Base-by-base conservation (phyloP, 2,797 vertebrate species). In the Eidolon dupreanum region DNA sequence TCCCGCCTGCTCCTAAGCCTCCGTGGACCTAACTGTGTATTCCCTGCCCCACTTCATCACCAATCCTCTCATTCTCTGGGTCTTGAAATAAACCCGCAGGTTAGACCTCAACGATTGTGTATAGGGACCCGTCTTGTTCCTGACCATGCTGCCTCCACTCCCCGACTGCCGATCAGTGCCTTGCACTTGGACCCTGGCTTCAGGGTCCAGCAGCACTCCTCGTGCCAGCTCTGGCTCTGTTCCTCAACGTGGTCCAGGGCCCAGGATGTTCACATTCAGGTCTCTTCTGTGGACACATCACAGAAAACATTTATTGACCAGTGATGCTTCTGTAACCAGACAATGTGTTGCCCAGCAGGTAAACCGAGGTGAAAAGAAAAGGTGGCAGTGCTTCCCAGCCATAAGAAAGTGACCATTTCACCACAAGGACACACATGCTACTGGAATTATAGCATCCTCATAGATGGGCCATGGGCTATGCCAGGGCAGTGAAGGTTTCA, bases 111-210 rank as follows among this genome's bases (percentile, higher is more conserved):
- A n/a, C 38, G 31, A 13, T 2, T 46, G 22, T 17, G 43, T 3
- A 46, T 24, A 85, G 31, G 17, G 66, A 65, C 11, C 16, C 38
- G 31, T 31, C 55, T 87, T 38, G 7, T 59, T 78, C 38, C 57
- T 83, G 49, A 90, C 8, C 15, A 4, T 2, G 8, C 33, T 73
- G 28, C 28, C 61, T 51, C 46, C 38, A 68, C 1, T 77, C 22
- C 8, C 53, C 6, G 1, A 11, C 11, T 55, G 20, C 38, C 22
- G 0, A 5, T 4, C 11, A 1, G 65, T 0, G 1, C 19, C 41
- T 36, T 70, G 59, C 63, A 24, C 24, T n/a, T 33, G 8, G 19
- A 5, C 63, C 59, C 28, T 66, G 1, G 1, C 31, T 51, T 61
- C 51, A 41, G 71, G n/a, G 59, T 49, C 51, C 55, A 63, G 31